Evolutionary conservation across 2,797 vertebrate genomes (phyloP).

Genomic region (Characodon lateralis): DNA sequence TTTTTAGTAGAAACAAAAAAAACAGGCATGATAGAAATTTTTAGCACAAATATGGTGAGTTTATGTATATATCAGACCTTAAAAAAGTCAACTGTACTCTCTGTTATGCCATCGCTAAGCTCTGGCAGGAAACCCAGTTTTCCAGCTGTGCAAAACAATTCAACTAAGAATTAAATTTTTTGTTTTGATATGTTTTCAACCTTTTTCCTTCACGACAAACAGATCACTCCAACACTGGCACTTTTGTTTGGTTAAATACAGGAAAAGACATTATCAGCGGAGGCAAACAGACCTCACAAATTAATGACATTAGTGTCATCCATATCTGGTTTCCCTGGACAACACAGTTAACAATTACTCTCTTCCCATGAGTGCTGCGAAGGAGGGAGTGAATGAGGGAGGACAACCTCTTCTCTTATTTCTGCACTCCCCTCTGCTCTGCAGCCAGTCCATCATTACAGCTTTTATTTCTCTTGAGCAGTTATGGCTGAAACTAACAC

Average conservation of each 20-base stretch:
- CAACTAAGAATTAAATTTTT: background rate
- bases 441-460: slow-evolving; percentile 14
- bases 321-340: slow-evolving; percentile 67
- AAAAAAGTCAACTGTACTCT: background rate
- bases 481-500: slow-evolving; percentile 54
- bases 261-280: slow-evolving; percentile 61
- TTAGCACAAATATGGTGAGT: background rate
- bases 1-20: background rate
- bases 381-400: slow-evolving; percentile 24
- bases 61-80: background rate
- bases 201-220: slow-evolving; percentile 8
- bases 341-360: slow-evolving; percentile 45
- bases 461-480: slow-evolving; percentile 28
- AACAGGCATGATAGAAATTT: background rate
- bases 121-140: background rate
- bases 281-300: slow-evolving; percentile 68
- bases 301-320: slow-evolving; percentile 73
- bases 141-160: background rate
- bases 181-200: slow-evolving; percentile 9
- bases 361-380: slow-evolving; percentile 44
- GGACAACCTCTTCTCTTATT: slow-evolving; percentile 15
- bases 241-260: slow-evolving; percentile 45
- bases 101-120: too few species aligned
- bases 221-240: slow-evolving; percentile 28
- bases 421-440: slow-evolving; percentile 28